These are phyloP conservation scores for Imbricaverruca yamaguchii DNA, from an alignment of 2,888 invertebrate species.

Conservation along the genomic window DNA sequence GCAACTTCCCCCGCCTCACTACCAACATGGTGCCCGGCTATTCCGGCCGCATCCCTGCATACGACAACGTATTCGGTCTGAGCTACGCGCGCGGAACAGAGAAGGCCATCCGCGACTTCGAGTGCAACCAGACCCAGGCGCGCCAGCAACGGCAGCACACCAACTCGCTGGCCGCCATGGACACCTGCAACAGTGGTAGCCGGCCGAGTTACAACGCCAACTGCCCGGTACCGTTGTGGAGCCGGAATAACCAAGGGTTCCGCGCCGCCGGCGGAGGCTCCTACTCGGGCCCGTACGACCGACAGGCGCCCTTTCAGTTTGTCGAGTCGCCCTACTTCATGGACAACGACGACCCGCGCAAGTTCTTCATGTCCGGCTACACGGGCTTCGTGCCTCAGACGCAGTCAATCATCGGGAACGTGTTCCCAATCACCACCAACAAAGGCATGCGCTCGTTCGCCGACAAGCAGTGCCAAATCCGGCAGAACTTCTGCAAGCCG, in stretches of 20 bases:
- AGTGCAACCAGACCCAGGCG: constrained; percentile 53
- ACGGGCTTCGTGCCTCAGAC: constrained; percentile 60
- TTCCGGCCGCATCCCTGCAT: constrained; percentile 58
- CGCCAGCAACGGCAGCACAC: constrained; percentile 47
- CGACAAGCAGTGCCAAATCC: constrained; percentile 60
- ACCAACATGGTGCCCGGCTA: constrained; percentile 19
- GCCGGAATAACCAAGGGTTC: constrained; percentile 46
- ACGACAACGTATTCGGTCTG: constrained; percentile 60
- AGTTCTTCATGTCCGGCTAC: constrained; percentile 56
- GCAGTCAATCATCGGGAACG: constrained; percentile 55
- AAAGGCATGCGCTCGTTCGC: constrained; percentile 67
- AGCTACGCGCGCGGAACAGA: constrained; percentile 63
- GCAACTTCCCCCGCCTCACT: constrained; percentile 5
- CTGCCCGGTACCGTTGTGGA: constrained; percentile 9
- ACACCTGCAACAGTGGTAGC: not conserved
- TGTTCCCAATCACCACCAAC: constrained; percentile 57
- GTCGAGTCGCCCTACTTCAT: constrained; percentile 56
- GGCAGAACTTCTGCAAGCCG: constrained; percentile 68
- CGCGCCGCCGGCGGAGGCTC: constrained; percentile 54
- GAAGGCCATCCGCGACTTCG: constrained; percentile 64
- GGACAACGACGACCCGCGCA: constrained; percentile 54
- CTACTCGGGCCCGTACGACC: constrained; percentile 54
- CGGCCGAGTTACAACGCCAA: not conserved
- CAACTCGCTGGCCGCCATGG: not conserved
- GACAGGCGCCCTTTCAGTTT: constrained; percentile 48